These are phyloP conservation scores for Conus betulinus DNA, from an alignment of 1,140 invertebrate species.

Conservation along the genomic window DNA sequence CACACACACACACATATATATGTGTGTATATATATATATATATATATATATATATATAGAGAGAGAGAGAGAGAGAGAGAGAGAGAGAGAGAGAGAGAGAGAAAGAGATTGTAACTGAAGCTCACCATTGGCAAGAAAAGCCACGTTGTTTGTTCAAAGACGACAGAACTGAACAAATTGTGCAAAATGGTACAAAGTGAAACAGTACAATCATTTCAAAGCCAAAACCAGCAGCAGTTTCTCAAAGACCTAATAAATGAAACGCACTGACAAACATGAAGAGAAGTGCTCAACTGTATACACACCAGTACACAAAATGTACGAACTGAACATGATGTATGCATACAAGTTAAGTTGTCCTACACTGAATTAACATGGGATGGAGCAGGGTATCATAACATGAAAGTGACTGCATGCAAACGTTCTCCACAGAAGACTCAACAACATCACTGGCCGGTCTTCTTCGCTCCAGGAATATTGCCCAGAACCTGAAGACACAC, in stretches of 20 bases:
- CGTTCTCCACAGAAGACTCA: background rate
- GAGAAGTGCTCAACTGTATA: background rate
- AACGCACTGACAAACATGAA: background rate
- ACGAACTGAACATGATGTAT: background rate
- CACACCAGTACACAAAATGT: background rate
- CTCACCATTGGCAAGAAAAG: too few species aligned
- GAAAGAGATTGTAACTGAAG: too few species aligned
- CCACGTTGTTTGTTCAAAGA: too few species aligned
- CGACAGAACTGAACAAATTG: too few species aligned
- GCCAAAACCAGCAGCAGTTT: background rate
- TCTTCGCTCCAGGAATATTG: constrained; percentile 4
- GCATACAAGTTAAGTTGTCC: background rate
- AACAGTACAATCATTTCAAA: background rate
- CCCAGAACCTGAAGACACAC: background rate
- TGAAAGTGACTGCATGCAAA: background rate
- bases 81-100: too few species aligned
- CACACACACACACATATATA: too few species aligned
- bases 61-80: too few species aligned
- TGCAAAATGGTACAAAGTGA: too few species aligned
- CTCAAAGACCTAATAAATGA: background rate
- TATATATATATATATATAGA: too few species aligned
- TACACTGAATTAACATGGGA: background rate
- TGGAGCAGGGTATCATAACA: background rate
- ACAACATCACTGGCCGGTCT: background rate
- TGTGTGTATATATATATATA: too few species aligned